Conservation (phyloP, 2,888 invertebrate species). For the Colletes collaris region DNA sequence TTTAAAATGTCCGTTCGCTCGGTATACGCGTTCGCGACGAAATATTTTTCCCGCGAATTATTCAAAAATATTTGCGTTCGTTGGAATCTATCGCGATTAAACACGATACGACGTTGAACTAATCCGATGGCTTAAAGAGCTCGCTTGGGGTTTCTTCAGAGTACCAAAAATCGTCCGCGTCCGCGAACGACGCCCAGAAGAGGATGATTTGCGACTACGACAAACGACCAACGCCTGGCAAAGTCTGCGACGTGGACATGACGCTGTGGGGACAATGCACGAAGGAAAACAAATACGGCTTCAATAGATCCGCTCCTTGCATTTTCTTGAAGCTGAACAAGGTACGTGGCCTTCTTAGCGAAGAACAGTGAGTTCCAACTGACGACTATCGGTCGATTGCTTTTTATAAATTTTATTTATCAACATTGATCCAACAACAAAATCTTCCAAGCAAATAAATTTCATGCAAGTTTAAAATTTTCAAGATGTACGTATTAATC, state of each 20-base stretch:
- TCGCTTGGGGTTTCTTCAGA: slow-evolving; percentile 38
- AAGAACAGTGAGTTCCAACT: not conserved
- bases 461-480: too few relatives aligned
- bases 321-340: slow-evolving; percentile 98
- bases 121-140: not conserved
- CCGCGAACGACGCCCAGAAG: slow-evolving; percentile 83
- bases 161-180: slow-evolving; percentile 49
- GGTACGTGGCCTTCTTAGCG: slow-evolving; percentile 84
- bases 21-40: not conserved
- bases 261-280: slow-evolving; percentile 91
- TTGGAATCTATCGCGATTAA: too few relatives aligned
- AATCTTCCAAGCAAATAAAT: too few relatives aligned
- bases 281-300: slow-evolving; percentile 92
- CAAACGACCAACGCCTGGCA: slow-evolving; percentile 86
- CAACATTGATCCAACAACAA: too few relatives aligned
- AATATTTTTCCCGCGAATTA: not conserved
- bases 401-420: too few relatives aligned
- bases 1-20: slow-evolving; percentile 4
- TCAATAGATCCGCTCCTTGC: slow-evolving; percentile 94
- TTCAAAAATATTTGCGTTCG: not conserved
- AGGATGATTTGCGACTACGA: slow-evolving; percentile 88
- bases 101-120: not conserved
- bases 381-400: not conserved
- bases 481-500: too few relatives aligned
- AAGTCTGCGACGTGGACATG: slow-evolving; percentile 93